Base-by-base conservation (phyloP, 2,888 invertebrate species). In the Urechis unicinctus region DNA sequence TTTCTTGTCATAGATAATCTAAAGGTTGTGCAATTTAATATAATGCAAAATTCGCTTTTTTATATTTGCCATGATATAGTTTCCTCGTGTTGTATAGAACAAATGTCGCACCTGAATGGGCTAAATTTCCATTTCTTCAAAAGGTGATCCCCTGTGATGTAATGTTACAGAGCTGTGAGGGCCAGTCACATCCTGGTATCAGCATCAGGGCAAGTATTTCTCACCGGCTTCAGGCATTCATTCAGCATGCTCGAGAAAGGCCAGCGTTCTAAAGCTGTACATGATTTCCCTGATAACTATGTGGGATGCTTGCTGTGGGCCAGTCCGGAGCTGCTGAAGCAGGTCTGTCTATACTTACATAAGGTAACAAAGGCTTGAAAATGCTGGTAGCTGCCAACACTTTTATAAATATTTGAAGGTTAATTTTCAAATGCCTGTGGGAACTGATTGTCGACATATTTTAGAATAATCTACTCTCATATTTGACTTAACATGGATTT, bases 291-390 rank as follows among this genome's bases (percentile, higher is more conserved):
- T 0, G 82, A 84, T 0, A 83, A 85, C 1, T 85, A 87, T 56
- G 80, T 83, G 28, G 82, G 84, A 59, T 87, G 88, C 70, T 80
- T 94, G 3, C 89, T 90, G 78, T 95, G 93, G 91, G 82, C 92
- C 17, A 92, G 93, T 69, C 94, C 94, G 0, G 94, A 95, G 77
- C 80, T 94, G 9, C 79, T 95, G 43, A 88, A 89, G 78, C 94
- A 94, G 82, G 86, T 85, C 63, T 61, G 41, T 24, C 9, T n/a
- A n/a, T n/a, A n/a, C n/a, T n/a, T n/a, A n/a, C n/a, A n/a, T n/a
- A n/a, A n/a, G n/a, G n/a, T n/a, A n/a, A n/a, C n/a, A n/a, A n/a
- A n/a, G n/a, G n/a, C n/a, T n/a, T n/a, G n/a, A n/a, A n/a, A n/a
- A n/a, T n/a, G n/a, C n/a, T n/a, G n/a, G n/a, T n/a, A n/a, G n/a